A percentile compares a stretch with the other conserved stretches of the same genome.
Conservation (phyloP, 2,888 invertebrate genomes). For the Drosophila siamana region DNA sequence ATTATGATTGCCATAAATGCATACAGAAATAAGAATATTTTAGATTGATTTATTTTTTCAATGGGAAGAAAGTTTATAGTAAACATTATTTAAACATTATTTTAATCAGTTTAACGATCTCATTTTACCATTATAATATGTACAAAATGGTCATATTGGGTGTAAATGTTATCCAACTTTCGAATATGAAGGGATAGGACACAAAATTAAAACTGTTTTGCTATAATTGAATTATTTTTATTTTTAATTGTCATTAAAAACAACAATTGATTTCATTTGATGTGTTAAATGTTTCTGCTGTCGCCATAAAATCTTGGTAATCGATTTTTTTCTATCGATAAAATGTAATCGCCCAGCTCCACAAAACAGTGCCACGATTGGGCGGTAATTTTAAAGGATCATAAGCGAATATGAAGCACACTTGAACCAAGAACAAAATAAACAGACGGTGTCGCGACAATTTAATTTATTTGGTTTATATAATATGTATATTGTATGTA, state of each 20-base stretch:
- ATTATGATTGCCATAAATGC: too few relatives aligned
- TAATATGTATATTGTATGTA: constrained; percentile 66
- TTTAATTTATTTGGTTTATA: constrained; percentile 78
- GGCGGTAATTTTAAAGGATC: constrained; percentile 4
- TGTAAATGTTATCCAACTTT: background rate
- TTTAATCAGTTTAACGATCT: too few relatives aligned
- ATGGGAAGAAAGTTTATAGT: too few relatives aligned
- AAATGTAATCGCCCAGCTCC: background rate
- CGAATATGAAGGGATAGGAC: too few relatives aligned
- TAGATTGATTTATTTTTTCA: too few relatives aligned
- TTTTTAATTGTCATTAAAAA: background rate
- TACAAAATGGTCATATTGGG: background rate
- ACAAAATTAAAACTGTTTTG: background rate
- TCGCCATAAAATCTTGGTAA: background rate
- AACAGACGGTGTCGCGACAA: constrained; percentile 50
- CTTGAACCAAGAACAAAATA: background rate
- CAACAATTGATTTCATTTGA: background rate
- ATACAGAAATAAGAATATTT: background rate
- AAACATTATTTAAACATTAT: too few relatives aligned
- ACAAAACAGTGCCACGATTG: background rate
- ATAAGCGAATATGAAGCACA: background rate
- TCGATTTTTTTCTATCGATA: background rate
- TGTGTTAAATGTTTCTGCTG: background rate
- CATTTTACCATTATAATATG: background rate
- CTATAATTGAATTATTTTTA: too few relatives aligned